These are phyloP conservation scores for Premnoplex brunnescens DNA, from an alignment of 2,797 vertebrate genomes.

Conservation along the genomic window DNA sequence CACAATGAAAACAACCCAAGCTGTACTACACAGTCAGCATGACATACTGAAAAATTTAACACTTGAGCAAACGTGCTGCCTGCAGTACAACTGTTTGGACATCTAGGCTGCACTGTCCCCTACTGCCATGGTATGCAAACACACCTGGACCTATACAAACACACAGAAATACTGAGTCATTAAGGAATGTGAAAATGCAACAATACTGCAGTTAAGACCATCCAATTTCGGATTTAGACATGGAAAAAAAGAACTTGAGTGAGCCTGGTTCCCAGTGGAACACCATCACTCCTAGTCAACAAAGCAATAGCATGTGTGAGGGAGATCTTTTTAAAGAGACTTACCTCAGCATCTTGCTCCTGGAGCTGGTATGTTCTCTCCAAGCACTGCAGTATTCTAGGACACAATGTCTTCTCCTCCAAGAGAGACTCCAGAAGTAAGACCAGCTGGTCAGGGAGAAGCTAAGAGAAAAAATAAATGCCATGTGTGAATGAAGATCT, in stretches of 20 bases:
- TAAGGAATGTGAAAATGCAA: background rate
- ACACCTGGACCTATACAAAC: background rate
- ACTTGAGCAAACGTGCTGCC: background rate
- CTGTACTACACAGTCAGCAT: background rate
- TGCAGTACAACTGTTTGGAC: background rate
- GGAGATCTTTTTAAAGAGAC: background rate
- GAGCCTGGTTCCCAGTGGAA: background rate
- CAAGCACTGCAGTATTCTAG: constrained; percentile 75
- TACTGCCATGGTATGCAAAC: background rate
- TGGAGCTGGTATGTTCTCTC: constrained; percentile 81
- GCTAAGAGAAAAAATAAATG: constrained; percentile 77
- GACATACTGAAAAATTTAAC: background rate
- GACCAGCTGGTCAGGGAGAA: constrained; percentile 89
- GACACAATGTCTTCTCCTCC: constrained; percentile 82
- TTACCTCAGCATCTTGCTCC: constrained; percentile 91
- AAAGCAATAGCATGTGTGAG: background rate
- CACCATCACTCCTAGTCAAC: background rate
- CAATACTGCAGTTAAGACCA: background rate
- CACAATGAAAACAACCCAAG: background rate
- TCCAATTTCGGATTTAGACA: background rate
- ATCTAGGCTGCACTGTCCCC: background rate
- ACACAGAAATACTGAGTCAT: background rate
- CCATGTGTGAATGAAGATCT: constrained; percentile 9
- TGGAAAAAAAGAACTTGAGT: background rate
- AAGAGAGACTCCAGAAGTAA: constrained; percentile 91